Conservation (phyloP, 2,888 invertebrate species). For the Cremastobaeus sp. region DNA sequence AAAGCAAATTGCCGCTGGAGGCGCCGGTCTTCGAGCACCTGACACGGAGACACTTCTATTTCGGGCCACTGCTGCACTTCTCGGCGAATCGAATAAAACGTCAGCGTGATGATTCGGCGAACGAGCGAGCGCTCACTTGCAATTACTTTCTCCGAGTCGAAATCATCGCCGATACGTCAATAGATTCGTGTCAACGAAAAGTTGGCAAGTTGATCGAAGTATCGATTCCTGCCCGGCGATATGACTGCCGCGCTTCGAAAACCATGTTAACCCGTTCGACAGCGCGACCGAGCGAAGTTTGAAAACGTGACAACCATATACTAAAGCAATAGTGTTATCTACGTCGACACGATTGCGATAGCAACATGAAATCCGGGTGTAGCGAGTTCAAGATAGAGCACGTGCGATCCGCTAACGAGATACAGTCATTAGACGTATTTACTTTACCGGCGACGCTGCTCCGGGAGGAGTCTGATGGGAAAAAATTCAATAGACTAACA, state of each 20-base stretch:
- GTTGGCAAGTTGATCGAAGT: slow-evolving; percentile 24
- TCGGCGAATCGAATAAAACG: not conserved
- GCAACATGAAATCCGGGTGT: slow-evolving; percentile 53
- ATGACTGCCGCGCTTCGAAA: slow-evolving; percentile 29
- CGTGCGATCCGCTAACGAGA: slow-evolving; percentile 72
- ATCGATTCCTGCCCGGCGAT: slow-evolving; percentile 18
- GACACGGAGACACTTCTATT: no score
- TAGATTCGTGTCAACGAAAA: slow-evolving; percentile 24
- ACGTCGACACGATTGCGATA: slow-evolving; percentile 56
- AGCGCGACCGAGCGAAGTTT: slow-evolving; percentile 38
- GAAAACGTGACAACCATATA: slow-evolving; percentile 55
- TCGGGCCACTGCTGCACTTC: no score
- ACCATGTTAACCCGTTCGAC: slow-evolving; percentile 45
- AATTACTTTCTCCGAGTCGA: slow-evolving; percentile 7
- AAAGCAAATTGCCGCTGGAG: no score
- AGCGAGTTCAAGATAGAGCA: slow-evolving; percentile 68
- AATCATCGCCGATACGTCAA: slow-evolving; percentile 28
- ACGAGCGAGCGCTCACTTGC: no score
- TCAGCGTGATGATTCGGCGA: not conserved
- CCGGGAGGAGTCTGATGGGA: slow-evolving; percentile 60
- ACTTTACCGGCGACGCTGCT: slow-evolving; percentile 67
- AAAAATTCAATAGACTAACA: slow-evolving; percentile 73
- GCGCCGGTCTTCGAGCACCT: no score
- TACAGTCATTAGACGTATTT: slow-evolving; percentile 74
- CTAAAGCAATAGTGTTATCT: slow-evolving; percentile 59